These are phyloP conservation scores for Athalia rosae DNA, from an alignment of 2,888 invertebrate genomes.

Conservation along the genomic window DNA sequence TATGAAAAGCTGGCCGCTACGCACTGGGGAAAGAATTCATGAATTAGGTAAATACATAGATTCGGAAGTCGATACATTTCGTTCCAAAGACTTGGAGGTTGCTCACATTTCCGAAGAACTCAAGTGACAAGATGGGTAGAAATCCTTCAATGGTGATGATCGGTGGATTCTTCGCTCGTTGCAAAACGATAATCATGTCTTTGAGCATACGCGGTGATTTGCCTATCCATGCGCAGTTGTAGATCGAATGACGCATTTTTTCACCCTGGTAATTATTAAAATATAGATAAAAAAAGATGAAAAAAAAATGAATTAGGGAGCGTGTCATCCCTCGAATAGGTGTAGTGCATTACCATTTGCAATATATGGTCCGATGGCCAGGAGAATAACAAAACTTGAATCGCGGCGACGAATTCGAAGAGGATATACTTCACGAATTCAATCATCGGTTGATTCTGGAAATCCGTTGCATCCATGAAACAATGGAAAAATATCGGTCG, in stretches of 20 bases:
- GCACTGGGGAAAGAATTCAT: slow-evolving; percentile 22
- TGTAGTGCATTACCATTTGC: slow-evolving; percentile 43
- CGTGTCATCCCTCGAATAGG: neutral
- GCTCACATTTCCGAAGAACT: slow-evolving; percentile 45
- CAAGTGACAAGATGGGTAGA: neutral
- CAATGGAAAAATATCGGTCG: slow-evolving; percentile 37
- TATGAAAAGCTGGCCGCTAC: slow-evolving; percentile 46
- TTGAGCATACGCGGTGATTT: neutral
- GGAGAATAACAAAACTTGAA: slow-evolving; percentile 50
- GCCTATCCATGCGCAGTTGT: slow-evolving; percentile 45
- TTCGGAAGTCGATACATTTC: slow-evolving; percentile 4
- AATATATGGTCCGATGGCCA: slow-evolving; percentile 53
- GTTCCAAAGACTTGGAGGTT: slow-evolving; percentile 43
- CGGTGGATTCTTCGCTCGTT: slow-evolving; percentile 50
- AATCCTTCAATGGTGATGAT: slow-evolving; percentile 45
- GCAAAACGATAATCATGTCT: slow-evolving; percentile 44
- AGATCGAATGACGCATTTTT: slow-evolving; percentile 45
- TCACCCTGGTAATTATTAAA: slow-evolving; percentile 40
- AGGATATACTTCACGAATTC: slow-evolving; percentile 50
- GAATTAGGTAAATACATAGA: neutral
- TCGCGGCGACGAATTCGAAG: slow-evolving; percentile 45
- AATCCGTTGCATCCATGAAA: neutral
- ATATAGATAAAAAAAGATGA: neutral
- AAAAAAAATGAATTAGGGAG: no score
- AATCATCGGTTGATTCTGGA: slow-evolving; percentile 50